Base-by-base conservation (phyloP, 2,888 invertebrate genomes). In the Acanthosepion esculentum region DNA sequence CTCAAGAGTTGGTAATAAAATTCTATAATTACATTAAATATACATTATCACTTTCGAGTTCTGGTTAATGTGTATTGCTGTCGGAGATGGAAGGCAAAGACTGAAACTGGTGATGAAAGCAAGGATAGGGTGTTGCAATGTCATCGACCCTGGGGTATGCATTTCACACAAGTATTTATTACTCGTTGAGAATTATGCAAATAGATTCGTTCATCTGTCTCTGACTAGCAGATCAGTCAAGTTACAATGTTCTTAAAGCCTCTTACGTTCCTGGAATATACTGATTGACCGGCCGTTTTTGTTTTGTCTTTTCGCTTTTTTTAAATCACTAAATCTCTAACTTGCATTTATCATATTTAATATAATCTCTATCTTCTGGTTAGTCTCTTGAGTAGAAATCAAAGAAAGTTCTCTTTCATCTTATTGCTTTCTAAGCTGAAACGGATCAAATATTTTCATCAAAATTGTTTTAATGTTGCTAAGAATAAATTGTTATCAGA, bases 11-110 rank as follows among this genome's bases (percentile, higher is more conserved):
- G n/a, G 78, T 78, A 33, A 78, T 78, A 78, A 78, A 78, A 78
- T 78, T 78, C 78, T 78, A 78, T 78, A 78, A 78, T 78, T 78
- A 78, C 78, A 33, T 78, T 78, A 78, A 78, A 78, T 78, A 33
- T 78, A 78, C 78, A 78, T 78, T 78, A 78, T 78, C 78, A 78
- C 78, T 78, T 78, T 78, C 78, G n/a, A 78, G 78, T 78, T 78
- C 78, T n/a, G n/a, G n/a, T 78, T 78, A 78, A 78, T 78, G 78
- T 78, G 78, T 78, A 78, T 15, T 15, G 78, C 12, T 78, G 78
- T 10, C n/a, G 78, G n/a, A n/a, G 78, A 33, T 33, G 33, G n/a
- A 33, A n/a, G 78, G 78, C 33, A 78, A n/a, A 12, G n/a, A 4
- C 33, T n/a, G 78, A 33, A n/a, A 12, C 15, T 12, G 78, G 33